These are phyloP conservation scores for Xylota segnis DNA, from an alignment of 2,888 invertebrate genomes.

Conservation along the genomic window DNA sequence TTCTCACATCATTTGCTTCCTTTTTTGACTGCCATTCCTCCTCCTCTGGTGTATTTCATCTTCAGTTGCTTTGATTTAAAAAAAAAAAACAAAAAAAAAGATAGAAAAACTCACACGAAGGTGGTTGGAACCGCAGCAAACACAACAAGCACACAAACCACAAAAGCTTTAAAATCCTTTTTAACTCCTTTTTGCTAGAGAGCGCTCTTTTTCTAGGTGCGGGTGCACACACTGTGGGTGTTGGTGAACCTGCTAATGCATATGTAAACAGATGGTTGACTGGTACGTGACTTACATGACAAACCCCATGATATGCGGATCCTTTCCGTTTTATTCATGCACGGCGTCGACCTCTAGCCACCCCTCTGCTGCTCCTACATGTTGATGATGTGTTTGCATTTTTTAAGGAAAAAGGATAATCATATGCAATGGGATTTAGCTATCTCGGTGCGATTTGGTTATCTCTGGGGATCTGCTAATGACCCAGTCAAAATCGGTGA, in stretches of 20 bases:
- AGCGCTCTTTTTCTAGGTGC: neutral
- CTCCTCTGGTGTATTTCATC: neutral
- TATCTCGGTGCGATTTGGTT: neutral
- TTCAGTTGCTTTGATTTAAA: conserved; percentile 14
- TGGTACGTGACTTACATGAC: conserved; percentile 54
- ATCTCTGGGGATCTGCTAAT: conserved; percentile 7
- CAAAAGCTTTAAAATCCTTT: neutral
- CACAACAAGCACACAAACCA: conserved; percentile 13
- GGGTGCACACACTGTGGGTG: conserved; percentile 1
- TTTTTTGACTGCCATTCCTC: neutral
- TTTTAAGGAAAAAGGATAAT: neutral
- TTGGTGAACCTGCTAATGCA: conserved; percentile 41
- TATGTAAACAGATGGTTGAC: conserved; percentile 56
- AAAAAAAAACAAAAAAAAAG: too few relatives aligned
- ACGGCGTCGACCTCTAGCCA: conserved; percentile 17
- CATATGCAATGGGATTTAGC: conserved; percentile 7
- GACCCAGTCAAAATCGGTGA: neutral
- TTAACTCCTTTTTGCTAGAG: neutral
- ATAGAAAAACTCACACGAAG: conserved; percentile 3
- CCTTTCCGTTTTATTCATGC: conserved; percentile 16
- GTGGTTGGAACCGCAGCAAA: conserved; percentile 9
- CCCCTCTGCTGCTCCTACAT: neutral
- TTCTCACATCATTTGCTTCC: conserved; percentile 22
- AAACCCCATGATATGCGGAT: conserved; percentile 10
- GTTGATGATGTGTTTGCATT: conserved; percentile 26